Evolutionary conservation across 2,797 vertebrate genomes (phyloP), one percentile per base, ranked within the genome.

Genomic region (Phyllotis vaccarum): DNA sequence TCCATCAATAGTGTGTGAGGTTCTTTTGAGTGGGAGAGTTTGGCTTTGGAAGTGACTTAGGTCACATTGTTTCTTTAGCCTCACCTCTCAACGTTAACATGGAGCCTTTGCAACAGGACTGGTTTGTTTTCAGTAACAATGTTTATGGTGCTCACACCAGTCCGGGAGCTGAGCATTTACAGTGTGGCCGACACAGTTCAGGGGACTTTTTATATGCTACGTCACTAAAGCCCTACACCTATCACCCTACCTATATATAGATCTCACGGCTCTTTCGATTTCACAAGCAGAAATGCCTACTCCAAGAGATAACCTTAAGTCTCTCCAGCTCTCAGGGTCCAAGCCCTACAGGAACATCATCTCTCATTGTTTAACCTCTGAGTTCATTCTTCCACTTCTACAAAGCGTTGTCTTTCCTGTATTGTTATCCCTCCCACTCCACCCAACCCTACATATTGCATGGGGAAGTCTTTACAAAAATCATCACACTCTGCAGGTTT

Each of bases 1-100:
- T 89, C 95, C 37, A 24, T 43, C 93, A 89, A 46, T 0, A 17
- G 91, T n/a, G 2, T 74, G 68, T 46, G 79, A 95, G 90, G 95
- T 90, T 89, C 40, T 86, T 91, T 72, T 31, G 82, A 56, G 54
- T 46, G 76, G n/a, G 76, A 90, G 2, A 74, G 80, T 29, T 56
- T 68, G 94, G 49, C 52, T 40, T 74, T 22, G 3, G 49, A 13
- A 17, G 43, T 13, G 37, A 62, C 8, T 14, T 37, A 46, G 62
- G 89, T 2, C 17, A 31, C 37, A 87, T 17, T 66, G 74, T 40
- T 74, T 83, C 54, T 72, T 58, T 14, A 24, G 72, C 46, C 43
- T 82, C 72, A 72, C 58, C 80, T 86, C 81, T 62, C 3, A 24
- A 74, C 43, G 27, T 17, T 7, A 90, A 27, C 22, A 11, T 3